Base-by-base conservation (phyloP, 2,797 vertebrate genomes). In the Melanotaenia trifasciata region DNA sequence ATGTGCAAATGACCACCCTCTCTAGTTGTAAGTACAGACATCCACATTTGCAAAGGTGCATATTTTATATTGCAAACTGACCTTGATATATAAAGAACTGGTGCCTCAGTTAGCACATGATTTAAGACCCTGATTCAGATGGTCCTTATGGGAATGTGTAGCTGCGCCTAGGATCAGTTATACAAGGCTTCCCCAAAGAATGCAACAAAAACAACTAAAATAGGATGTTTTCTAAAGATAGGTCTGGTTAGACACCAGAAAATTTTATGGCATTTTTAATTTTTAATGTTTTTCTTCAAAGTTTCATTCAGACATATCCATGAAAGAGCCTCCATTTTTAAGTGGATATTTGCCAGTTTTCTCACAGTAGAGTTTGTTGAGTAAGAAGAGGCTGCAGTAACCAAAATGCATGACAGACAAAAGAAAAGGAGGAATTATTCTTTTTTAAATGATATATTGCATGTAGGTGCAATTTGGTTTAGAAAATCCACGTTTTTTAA, bases 51-150 rank as follows among this genome's bases (percentile, higher is more conserved):
- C 14, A 9, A 24, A 20, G 10, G 13, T 24, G 18, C 5, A 50
- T 2, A 22, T 56, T 24, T 50, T 33, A 51, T 64, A 50, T 74
- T 74, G 40, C 58, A 24, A 59, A 40, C 14, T 59, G 43, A 62
- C 22, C 38, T 14, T 69, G 1, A 24, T 60, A 33, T 77, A 40
- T 51, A 63, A 56, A 40, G 50, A 30, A 57, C 5, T 40, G n/a
- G 18, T 58, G 24, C 26, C 26, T 60, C 1, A 47, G 11, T 71
- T 33, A 45, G 33, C 3, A 64, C 74, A 72, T 26, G 16, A 59
- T 68, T 53, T 5, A 56, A 56, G 36, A 57, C 43, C 43, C 18
- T 45, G 18, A 20, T 45, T 45, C 40, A 20, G 18, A 45, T 20
- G 1, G 7, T 45, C 6, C 20, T 45, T 45, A 20, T 45, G 16